Evolutionary conservation across 30 jellyfish, hydroid and myxozoan species (phyloP).

Genomic region (Sanderia malayensis): DNA sequence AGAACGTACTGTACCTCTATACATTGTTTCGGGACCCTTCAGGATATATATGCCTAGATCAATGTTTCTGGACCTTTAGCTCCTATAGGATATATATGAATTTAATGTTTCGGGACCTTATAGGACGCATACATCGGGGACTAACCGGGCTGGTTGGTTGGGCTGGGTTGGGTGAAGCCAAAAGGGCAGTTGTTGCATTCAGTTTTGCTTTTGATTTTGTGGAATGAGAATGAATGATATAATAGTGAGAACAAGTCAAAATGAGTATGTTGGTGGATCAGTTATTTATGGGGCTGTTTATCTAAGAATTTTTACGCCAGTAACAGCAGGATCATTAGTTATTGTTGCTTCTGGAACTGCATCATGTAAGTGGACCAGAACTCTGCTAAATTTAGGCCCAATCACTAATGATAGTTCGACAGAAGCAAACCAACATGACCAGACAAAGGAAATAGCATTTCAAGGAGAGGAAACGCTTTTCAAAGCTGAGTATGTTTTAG

Average conservation of each 20-base stretch:
- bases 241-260: slow-evolving; percentile 24
- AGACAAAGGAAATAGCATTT: slow-evolving; percentile 9
- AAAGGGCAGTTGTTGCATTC: too few relatives aligned
- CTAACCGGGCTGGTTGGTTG: too few relatives aligned
- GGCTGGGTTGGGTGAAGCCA: too few relatives aligned
- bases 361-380: slow-evolving; percentile 23
- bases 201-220: too few relatives aligned
- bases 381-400: slow-evolving; percentile 10
- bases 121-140: too few relatives aligned
- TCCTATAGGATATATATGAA: too few relatives aligned
- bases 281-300: slow-evolving; percentile 48
- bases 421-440: background rate
- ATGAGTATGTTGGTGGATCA: slow-evolving; percentile 47
- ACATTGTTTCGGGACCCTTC: too few relatives aligned
- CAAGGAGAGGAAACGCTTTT: slow-evolving; percentile 22
- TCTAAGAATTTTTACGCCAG: slow-evolving; percentile 38
- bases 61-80: too few relatives aligned
- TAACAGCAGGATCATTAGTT: slow-evolving; percentile 28
- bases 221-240: slow-evolving; percentile 34
- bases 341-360: slow-evolving; percentile 23
- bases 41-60: too few relatives aligned
- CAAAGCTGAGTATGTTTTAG: background rate
- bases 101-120: too few relatives aligned
- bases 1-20: too few relatives aligned
- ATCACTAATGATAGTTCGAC: background rate